Conservation (phyloP, 2,113 vertebrate species). For the Chaetodon auriga region DNA sequence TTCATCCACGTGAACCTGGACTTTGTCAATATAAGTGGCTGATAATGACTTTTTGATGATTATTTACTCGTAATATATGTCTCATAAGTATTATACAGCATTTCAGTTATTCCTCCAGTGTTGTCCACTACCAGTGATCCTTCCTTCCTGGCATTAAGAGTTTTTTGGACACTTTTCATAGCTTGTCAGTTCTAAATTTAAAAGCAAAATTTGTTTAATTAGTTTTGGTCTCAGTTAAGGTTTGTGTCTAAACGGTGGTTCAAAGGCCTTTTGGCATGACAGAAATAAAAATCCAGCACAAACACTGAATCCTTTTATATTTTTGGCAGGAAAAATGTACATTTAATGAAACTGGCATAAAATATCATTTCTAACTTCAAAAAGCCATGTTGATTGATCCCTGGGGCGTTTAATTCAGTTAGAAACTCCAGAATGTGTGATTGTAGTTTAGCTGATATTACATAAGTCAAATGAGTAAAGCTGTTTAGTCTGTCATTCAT, state of each 20-base stretch:
- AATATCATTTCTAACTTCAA: not conserved
- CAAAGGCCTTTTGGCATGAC: not conserved
- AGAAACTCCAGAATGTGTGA: not conserved
- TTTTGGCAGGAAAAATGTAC: not conserved
- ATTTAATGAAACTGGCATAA: not conserved
- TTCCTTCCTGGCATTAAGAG: too few species aligned
- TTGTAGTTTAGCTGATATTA: not conserved
- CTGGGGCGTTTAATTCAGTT: not conserved
- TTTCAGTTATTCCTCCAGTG: too few species aligned
- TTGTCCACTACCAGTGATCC: too few species aligned
- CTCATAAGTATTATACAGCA: too few species aligned
- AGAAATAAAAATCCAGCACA: not conserved
- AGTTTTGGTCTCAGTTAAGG: not conserved
- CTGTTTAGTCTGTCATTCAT: not conserved
- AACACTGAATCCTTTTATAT: not conserved
- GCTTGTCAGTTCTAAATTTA: too few species aligned
- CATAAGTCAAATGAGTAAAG: not conserved
- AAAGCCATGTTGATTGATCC: not conserved
- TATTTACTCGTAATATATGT: not conserved
- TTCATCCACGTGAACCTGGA: constrained; percentile 8
- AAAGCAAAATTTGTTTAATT: not conserved
- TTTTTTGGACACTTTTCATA: too few species aligned
- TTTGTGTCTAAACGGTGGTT: not conserved
- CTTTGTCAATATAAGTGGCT: not conserved
- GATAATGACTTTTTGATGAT: not conserved